Conservation (phyloP, 2,888 invertebrate species). For the Epirrhoe tristata region DNA sequence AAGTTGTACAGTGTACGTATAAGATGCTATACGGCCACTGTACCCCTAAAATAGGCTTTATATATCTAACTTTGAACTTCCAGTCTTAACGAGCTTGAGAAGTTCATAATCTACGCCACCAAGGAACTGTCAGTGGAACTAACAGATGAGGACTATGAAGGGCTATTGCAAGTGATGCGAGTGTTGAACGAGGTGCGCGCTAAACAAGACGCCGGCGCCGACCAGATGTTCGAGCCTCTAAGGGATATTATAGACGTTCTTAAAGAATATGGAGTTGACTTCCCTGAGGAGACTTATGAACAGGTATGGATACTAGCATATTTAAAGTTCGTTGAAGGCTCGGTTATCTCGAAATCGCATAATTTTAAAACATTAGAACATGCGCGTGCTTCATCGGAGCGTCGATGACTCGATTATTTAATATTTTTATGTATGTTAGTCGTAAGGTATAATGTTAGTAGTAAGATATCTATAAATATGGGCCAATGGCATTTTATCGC, state of each 20-base stretch:
- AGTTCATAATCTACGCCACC: constrained; percentile 91
- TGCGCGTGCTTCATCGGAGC: no score
- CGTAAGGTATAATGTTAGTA: no score
- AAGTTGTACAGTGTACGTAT: no score
- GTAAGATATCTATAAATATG: no score
- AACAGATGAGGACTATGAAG: constrained; percentile 94
- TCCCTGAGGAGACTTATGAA: constrained; percentile 91
- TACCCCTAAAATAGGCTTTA: no score
- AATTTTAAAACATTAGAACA: no score
- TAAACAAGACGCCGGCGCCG: constrained; percentile 87
- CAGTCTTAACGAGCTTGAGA: constrained; percentile 88
- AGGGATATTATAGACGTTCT: constrained; percentile 94
- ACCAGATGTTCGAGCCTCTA: constrained; percentile 95
- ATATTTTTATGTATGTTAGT: no score
- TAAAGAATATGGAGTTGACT: constrained; percentile 93
- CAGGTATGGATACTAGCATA: constrained; percentile 83
- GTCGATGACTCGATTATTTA: no score
- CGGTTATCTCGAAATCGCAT: no score
- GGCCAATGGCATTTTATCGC: no score
- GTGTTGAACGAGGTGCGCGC: constrained; percentile 93
- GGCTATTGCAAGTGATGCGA: constrained; percentile 92
- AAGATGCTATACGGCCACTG: no score
- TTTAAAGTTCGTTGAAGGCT: background rate
- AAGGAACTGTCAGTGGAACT: constrained; percentile 89
- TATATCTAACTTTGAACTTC: background rate